Base-by-base conservation (phyloP, 2,113 vertebrate species). In the Charadrius vociferus region DNA sequence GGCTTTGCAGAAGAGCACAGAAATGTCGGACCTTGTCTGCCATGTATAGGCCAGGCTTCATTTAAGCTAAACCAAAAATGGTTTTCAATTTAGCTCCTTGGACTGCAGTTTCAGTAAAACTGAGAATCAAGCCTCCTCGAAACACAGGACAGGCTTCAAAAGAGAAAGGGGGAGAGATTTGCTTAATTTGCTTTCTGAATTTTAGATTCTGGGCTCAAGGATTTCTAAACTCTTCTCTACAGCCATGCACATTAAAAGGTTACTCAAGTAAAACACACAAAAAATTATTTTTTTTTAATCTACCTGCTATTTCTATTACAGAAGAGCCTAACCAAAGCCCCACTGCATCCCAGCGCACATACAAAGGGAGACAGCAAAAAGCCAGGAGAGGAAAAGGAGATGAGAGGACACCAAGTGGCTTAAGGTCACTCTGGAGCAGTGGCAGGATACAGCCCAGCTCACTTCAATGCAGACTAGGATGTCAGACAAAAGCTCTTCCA, bases 181-280 rank as follows among this genome's bases (percentile, higher is more conserved):
- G 4, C 7, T 87, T 81, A 23, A 36, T 49, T 79, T 73, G 16
- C 22, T 15, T 79, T 77, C 37, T 70, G 16, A 6, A 55, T 75
- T 67, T 56, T 37, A 67, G 30, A 45, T 66, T 90, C 50, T 67
- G 32, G 47, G 8, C 12, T 91, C 26, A 73, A 74, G 14, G 9
- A 59, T n/a, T 71, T 78, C 56, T 49, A 66, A 63, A 80, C 13
- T 72, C 23, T 66, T 91, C 26, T 45, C 32, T 36, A 63, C 5
- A 1, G 0, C 18, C 16, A 36, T n/a, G 3, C 39, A 3, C 1
- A 4, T 45, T 85, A 56, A 17, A 86, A 75, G 7, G 11, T 72
- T 92, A n/a, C 15, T 72, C 26, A 67, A 47, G 15, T 30, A 71
- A 85, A 92, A 75, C 9, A 61, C 73, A 62, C 5, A 4, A 41